Base-by-base conservation (phyloP, 2,113 vertebrate species). In the Gila orcuttii region DNA sequence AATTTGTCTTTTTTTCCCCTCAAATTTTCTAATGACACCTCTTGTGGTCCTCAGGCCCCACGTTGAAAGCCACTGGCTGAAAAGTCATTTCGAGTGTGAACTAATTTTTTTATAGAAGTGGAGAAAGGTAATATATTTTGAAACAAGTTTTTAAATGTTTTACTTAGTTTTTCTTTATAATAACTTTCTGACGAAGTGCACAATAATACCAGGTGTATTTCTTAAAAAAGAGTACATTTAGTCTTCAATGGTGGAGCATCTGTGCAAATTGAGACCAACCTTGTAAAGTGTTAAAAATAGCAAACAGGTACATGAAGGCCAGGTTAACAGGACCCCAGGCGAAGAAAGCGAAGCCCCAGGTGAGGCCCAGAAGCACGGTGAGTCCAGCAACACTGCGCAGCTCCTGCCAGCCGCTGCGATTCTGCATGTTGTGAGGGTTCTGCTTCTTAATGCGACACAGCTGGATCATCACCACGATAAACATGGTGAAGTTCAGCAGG, bases 261-360 rank as follows among this genome's bases (percentile, higher is more conserved):
- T 55, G 23, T 25, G n/a, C 21, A 25, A 60, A n/a, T 25, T 52
- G n/a, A 8, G 6, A 52, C 93, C 92, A 89, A 98, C 98, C 98
- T 95, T 99, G 98, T 36, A 99, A 92, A 25, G 96, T 95, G 92
- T 99, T 99, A 91, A 98, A 98, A 91, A 99, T 97, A 86, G 97
- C 92, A 84, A 99, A 99, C 83, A 99, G 96, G 92, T 97, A 99
- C 94, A 96, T 98, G 90, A 99, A 98, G 0, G 95, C 71, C 69
- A 97, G 91, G 87, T 97, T 97, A 52, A 97, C 92, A 1, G 95
- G 95, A 2, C 95, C 97, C 96, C 96, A 98, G 23, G 97, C 97
- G 77, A 99, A 99, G 90, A 99, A 98, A 42, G 96, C 97, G 80
- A 99, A 96, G 23, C 97, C 97, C 98, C 98, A 99, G 10, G 97